A percentile compares a stretch with the other conserved stretches of the same genome.
These are phyloP conservation scores for Scarus forsteni DNA, from an alignment of 2,797 vertebrate genomes.

Conservation along the genomic window DNA sequence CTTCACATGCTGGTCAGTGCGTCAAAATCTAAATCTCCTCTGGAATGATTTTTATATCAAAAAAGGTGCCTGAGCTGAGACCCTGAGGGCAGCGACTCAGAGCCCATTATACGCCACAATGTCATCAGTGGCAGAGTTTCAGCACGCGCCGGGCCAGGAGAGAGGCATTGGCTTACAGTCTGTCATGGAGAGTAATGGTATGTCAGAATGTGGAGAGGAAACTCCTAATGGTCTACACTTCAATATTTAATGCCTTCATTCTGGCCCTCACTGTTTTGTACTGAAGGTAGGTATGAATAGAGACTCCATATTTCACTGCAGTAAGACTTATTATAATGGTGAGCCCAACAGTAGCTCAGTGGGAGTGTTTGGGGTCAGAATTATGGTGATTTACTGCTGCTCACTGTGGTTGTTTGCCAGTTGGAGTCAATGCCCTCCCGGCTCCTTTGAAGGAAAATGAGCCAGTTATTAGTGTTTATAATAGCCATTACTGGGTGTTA, in stretches of 20 bases:
- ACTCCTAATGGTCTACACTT: conserved; percentile 77
- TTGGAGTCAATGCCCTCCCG: conserved; percentile 19
- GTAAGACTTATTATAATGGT: conserved; percentile 61
- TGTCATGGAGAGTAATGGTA: conserved; percentile 73
- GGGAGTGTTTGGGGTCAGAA: conserved; percentile 40
- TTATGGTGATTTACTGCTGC: conserved; percentile 38
- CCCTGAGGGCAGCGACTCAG: conserved; percentile 27
- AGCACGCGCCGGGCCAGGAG: conserved; percentile 38
- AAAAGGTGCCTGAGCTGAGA: conserved; percentile 19
- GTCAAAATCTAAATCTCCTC: conserved; percentile 32
- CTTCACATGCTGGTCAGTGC: conserved; percentile 11
- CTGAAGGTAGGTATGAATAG: conserved; percentile 61
- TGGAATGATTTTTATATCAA: conserved; percentile 11
- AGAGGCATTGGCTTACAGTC: conserved; percentile 61
- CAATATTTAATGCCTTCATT: conserved; percentile 82
- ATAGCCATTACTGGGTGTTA: conserved; percentile 14
- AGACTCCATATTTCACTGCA: conserved; percentile 65
- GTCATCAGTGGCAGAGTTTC: conserved; percentile 57
- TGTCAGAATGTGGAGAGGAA: conserved; percentile 71
- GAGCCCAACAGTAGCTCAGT: conserved; percentile 49
- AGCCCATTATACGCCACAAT: conserved; percentile 60
- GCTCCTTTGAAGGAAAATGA: conserved; percentile 31
- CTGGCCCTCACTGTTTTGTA: conserved; percentile 64
- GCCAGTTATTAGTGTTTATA: conserved; percentile 29
- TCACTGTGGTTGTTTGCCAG: conserved; percentile 2